Conservation (phyloP, 2,888 invertebrate species). For the Clanis bilineata region DNA sequence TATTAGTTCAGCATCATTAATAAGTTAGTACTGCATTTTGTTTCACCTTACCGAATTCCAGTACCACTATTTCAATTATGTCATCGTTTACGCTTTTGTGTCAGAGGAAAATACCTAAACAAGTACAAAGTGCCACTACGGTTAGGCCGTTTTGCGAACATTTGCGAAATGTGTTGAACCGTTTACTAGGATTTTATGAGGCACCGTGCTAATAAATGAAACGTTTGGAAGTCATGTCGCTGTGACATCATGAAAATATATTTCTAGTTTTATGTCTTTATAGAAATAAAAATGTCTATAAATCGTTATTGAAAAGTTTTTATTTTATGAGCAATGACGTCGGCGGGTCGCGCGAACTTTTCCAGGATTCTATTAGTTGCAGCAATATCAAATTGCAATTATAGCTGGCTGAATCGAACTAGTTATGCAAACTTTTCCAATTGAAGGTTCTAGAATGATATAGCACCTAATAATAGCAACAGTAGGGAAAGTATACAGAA, state of each 20-base stretch:
- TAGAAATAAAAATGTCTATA: neutral
- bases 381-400: too few relatives aligned
- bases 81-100: neutral
- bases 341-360: neutral
- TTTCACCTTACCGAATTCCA: neutral
- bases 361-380: neutral
- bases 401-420: too few relatives aligned
- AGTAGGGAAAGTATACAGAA: too few relatives aligned
- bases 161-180: neutral
- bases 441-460: too few relatives aligned
- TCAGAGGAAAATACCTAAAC: slow-evolving; percentile 2
- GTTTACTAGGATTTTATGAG: slow-evolving; percentile 8
- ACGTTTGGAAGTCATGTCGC: neutral
- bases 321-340: neutral
- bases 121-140: neutral
- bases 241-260: neutral
- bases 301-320: neutral
- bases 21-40: neutral
- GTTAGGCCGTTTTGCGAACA: slow-evolving; percentile 7
- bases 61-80: neutral
- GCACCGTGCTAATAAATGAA: neutral
- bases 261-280: slow-evolving; percentile 2
- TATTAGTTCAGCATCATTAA: too few relatives aligned
- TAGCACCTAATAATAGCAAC: too few relatives aligned
- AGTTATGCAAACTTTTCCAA: too few relatives aligned